phyloP scores from a whole-genome alignment of 2,888 invertebrate genomes.

The Dichetophora obliterata region DNA sequence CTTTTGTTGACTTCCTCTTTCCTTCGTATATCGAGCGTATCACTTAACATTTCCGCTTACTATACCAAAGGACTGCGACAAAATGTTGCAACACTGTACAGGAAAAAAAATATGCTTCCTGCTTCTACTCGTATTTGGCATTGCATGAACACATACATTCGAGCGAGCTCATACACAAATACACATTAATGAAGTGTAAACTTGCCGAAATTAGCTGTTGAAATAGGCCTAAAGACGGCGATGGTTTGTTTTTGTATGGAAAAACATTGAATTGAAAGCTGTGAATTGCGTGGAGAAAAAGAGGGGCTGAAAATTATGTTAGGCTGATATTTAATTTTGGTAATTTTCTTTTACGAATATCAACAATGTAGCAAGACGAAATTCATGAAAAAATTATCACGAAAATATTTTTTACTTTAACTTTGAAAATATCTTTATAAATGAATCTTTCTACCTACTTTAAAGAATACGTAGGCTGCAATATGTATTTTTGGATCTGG shows the following conservation, averaged over 20 bases:
- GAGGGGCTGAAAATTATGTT: background rate
- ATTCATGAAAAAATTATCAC: no score
- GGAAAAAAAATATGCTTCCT: background rate
- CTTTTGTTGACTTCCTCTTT: slow-evolving; percentile 23
- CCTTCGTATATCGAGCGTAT: background rate
- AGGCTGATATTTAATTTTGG: background rate
- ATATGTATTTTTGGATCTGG: no score
- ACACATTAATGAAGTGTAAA: slow-evolving; percentile 26
- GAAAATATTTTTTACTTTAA: no score
- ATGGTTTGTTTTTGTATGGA: background rate
- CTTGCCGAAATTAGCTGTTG: slow-evolving; percentile 23
- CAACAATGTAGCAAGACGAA: no score
- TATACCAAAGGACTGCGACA: background rate
- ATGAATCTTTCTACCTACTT: no score
- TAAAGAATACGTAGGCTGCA: no score
- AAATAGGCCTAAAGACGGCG: slow-evolving; percentile 7
- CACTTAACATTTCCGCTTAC: slow-evolving; percentile 7
- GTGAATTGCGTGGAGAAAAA: background rate
- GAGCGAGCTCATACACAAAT: background rate
- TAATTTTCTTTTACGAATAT: no score
- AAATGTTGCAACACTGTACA: background rate
- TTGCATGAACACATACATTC: background rate
- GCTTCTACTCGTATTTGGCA: background rate
- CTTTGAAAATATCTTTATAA: no score
- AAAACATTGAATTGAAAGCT: background rate